Evolutionary conservation across 2,797 vertebrate species (phyloP), one percentile per base, ranked within the genome.

Genomic region (Eremophila alpestris): DNA sequence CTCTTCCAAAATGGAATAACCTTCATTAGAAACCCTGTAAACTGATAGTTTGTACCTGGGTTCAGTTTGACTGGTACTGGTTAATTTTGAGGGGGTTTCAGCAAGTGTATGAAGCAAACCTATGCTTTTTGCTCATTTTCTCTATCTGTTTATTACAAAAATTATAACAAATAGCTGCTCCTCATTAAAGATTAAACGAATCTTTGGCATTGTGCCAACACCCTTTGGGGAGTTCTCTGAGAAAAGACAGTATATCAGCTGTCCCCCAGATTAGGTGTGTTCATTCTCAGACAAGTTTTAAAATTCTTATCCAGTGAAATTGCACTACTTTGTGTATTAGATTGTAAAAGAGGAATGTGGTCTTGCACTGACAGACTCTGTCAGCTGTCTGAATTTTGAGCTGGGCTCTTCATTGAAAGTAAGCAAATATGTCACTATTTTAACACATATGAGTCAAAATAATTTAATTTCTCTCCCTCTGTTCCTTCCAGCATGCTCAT

Each of bases 401-500:
- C 58, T 12, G 55, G 34, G 29, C 26, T 91, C 5, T 78, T 81
- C 20, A 41, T 8, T 83, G 34, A 80, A 78, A 63, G 32, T 20
- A 23, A 67, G 62, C 41, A 34, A 51, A 55, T 46, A 21, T 32
- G 19, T 41, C 48, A 23, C 27, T 73, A 13, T 69, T 30, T 63
- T 52, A 56, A 54, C 58, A 26, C 77, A 78, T 81, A 19, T 62
- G 23, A 91, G 49, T 87, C 27, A 16, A 81, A 95, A 38, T 92
- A 87, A 83, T 69, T 81, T 64, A 56, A 87, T 87, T 93, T 18
- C 51, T 80, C 84, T 90, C 77, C 23, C 13, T 55, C 83, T 83
- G 91, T 93, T 54, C 63, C 81, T 78, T 92, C 59, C 97, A 99
- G 98, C 97, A 11, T 99, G 98, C 70, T 98, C 97, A 79, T 94